Evolutionary conservation across 2,797 vertebrate genomes (phyloP).

Genomic region (Oceanodroma leucorhoa): DNA sequence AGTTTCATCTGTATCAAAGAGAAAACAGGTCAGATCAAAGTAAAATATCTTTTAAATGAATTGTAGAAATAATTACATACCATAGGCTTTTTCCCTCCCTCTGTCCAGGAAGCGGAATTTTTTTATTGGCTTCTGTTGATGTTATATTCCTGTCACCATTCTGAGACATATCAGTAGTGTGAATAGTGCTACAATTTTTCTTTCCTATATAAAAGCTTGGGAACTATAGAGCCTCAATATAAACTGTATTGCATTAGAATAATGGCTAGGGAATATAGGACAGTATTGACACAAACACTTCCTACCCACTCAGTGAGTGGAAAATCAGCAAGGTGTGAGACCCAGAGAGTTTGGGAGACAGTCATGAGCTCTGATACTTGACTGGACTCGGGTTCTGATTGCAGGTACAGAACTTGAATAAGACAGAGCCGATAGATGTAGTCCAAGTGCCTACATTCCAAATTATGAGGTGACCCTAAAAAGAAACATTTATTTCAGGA

Average conservation of each 20-base stretch:
- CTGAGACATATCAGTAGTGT: background rate
- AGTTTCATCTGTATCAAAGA: background rate
- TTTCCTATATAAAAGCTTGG: background rate
- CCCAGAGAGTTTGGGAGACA: background rate
- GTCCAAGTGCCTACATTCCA: background rate
- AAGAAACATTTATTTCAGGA: background rate
- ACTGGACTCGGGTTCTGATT: background rate
- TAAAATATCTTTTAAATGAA: background rate
- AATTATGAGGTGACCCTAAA: background rate
- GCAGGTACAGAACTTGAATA: background rate
- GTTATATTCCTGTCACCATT: background rate
- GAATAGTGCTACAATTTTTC: background rate
- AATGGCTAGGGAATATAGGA: background rate
- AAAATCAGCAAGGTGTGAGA: background rate
- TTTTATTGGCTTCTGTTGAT: background rate
- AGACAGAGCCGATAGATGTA: background rate
- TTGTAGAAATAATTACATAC: background rate
- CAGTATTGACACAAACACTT: background rate
- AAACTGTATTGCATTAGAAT: background rate
- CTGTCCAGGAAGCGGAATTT: background rate
- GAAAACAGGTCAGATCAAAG: background rate
- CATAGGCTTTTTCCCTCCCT: background rate
- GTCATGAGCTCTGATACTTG: background rate
- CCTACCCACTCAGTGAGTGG: background rate
- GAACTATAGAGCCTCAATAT: background rate